A percentile compares a stretch with the other conserved stretches of the same genome.
These are phyloP conservation scores for Raja brachyura DNA, from an alignment of 2,113 vertebrate genomes.

Conservation along the genomic window DNA sequence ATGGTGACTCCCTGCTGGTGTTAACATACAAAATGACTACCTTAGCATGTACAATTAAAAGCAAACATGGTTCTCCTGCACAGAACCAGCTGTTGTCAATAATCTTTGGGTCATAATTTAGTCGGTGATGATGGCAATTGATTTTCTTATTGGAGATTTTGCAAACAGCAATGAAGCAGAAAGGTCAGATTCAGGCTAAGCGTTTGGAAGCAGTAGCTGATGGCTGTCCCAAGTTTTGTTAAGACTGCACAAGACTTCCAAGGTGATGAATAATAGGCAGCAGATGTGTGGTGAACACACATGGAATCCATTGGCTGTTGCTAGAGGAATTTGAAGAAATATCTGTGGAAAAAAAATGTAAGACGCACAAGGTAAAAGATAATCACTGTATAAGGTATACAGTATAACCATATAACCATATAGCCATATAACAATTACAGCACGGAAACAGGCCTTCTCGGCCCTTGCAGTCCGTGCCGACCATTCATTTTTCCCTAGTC, in stretches of 20 bases:
- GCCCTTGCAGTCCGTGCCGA: no score
- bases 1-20: not conserved
- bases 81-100: not conserved
- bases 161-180: not conserved
- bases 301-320: not conserved
- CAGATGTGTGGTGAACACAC: slow-evolving; percentile 19
- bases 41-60: not conserved
- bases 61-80: not conserved
- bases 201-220: not conserved
- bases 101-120: not conserved
- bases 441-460: no score
- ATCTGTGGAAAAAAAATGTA: not conserved
- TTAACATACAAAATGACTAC: slow-evolving; percentile 5
- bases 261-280: slow-evolving; percentile 23
- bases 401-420: no score
- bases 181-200: not conserved
- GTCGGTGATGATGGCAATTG: not conserved
- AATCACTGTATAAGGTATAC: not conserved
- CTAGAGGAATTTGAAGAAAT: not conserved
- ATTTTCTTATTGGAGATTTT: not conserved
- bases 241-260: not conserved
- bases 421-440: no score
- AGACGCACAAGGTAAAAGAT: not conserved
- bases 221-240: not conserved
- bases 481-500: no score